Conservation (phyloP, 2,113 vertebrate genomes). For the Aramus guarauna region DNA sequence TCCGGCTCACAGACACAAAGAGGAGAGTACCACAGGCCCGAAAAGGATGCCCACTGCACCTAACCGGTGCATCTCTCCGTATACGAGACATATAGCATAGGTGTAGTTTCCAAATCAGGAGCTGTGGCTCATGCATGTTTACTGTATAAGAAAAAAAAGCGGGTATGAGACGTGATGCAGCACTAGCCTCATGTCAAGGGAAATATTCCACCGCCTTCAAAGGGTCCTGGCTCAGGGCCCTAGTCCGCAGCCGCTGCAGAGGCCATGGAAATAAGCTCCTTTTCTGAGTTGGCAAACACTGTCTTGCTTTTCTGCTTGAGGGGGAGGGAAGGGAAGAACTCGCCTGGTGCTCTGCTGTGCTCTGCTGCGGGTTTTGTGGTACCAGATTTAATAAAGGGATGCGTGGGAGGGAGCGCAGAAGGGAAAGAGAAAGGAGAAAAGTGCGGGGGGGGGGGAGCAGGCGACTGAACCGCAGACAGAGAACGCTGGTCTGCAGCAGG, state of each 20-base stretch:
- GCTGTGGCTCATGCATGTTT: background rate
- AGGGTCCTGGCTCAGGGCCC: background rate
- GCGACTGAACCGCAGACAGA: background rate
- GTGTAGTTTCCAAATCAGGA: background rate
- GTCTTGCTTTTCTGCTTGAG: background rate
- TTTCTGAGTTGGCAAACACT: background rate
- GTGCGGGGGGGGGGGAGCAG: background rate
- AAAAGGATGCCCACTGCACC: background rate
- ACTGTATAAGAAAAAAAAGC: background rate
- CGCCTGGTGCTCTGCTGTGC: background rate
- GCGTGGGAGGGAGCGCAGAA: background rate
- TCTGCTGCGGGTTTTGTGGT: background rate
- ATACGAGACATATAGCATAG: background rate
- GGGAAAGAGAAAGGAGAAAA: background rate
- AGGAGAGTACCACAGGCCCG: background rate
- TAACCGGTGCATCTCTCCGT: background rate
- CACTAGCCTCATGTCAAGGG: background rate
- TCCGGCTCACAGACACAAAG: background rate
- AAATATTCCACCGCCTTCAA: background rate
- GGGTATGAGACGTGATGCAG: background rate
- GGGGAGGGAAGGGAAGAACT: background rate
- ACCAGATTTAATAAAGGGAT: conserved; percentile 14
- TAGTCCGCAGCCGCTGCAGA: background rate
- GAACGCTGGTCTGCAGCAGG: background rate
- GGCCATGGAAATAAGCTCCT: background rate